These are phyloP conservation scores for Micropoecilia bifurca DNA, from an alignment of 2,797 vertebrate genomes.

Conservation along the genomic window DNA sequence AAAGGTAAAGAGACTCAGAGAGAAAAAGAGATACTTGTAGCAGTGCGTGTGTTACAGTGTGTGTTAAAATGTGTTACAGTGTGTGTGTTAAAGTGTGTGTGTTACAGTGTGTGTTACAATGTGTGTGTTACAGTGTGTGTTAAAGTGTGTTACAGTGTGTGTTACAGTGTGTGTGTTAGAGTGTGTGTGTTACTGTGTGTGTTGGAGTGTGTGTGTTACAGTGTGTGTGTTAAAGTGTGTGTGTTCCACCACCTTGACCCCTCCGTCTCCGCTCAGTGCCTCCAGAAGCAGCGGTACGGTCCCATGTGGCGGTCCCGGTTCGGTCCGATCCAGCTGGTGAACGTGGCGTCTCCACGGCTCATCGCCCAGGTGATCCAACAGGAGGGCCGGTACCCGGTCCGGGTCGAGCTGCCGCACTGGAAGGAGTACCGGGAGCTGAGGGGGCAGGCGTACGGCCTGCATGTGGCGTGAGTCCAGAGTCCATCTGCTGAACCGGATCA, in stretches of 20 bases:
- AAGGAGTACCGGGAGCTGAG: conserved; percentile 82
- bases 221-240: background rate
- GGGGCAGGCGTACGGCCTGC: conserved; percentile 81
- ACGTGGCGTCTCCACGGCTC: conserved; percentile 77
- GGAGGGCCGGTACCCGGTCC: conserved; percentile 80
- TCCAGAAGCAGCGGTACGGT: conserved; percentile 75
- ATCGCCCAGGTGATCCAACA: conserved; percentile 80
- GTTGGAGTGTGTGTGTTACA: too few species aligned
- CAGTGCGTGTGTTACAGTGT: too few species aligned
- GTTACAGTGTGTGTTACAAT: too few species aligned
- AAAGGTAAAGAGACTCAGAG: too few species aligned
- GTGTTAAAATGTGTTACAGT: background rate
- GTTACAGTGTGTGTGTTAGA: too few species aligned
- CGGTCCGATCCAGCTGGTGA: conserved; percentile 76
- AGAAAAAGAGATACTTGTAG: too few species aligned
- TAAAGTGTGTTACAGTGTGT: too few species aligned
- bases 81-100: background rate
- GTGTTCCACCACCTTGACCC: too few species aligned
- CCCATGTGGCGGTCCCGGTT: conserved; percentile 83
- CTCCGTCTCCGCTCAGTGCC: conserved; percentile 46
- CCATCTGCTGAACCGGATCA: too few species aligned
- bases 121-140: too few species aligned
- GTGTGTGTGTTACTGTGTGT: too few species aligned
- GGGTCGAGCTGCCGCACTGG: conserved; percentile 79
- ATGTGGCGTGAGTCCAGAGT: conserved; percentile 75